Evolutionary conservation across 2,113 vertebrate genomes (phyloP), one percentile per base, ranked within the genome.

Genomic region (Pseudorectes ferrugineus): DNA sequence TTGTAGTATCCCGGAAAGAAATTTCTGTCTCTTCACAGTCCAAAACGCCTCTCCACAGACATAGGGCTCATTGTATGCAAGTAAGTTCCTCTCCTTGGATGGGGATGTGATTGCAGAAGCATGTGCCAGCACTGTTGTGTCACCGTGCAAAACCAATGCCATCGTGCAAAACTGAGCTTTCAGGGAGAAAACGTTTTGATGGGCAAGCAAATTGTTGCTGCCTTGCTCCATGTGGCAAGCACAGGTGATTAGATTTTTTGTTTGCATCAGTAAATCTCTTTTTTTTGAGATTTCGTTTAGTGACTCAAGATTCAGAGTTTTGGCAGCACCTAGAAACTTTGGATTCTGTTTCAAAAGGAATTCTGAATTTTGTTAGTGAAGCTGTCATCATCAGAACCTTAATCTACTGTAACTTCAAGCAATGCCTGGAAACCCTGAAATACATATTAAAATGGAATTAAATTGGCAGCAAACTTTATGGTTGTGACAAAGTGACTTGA

Each of bases 1-100:
- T 55, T 84, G 80, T 90, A 97, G 93, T 72, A 3, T 88, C 89
- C 81, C 52, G 71, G 96, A 31, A 92, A 68, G 62, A 89, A 97
- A 79, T 92, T 25, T 36, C 70, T 87, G 42, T 91, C 90, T 95
- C 65, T 70, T 26, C 87, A 85, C 57, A 73, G 74, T 68, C 59
- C 66, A 85, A 94, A 97, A 49, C 0, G 54, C 59, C 75, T 95
- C 84, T 75, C 76, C 71, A 90, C 63, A 85, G 63, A 62, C 72
- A 55, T 70, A 95, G 81, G 90, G 95, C 89, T 92, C 89, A 14
- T 40, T 79, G 49, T 51, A 5, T 7, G 20, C 80, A 92, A 92
- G 96, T 95, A 96, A 94, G 95, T 94, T 71, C 74, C 82, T 89
- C 72, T 67, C 54, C 75, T 75, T 55, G 26, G 62, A 5, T 5